Evolutionary conservation across 1,140 invertebrate species (phyloP).

Genomic region (Orussus abietinus): DNA sequence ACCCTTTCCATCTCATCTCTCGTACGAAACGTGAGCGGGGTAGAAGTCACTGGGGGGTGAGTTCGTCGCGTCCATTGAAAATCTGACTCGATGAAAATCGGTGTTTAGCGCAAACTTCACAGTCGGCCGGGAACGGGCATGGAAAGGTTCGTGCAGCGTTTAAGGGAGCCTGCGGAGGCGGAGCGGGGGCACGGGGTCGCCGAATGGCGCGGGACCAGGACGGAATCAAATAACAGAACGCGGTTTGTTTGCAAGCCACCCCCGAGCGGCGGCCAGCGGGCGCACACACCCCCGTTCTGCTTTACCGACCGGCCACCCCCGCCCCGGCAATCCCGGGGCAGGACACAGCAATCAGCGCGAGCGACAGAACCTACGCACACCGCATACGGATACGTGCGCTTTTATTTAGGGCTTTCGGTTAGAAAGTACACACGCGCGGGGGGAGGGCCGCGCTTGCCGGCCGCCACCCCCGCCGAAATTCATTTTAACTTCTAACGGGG

Average conservation of each 20-base stretch:
- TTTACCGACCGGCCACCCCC: background rate
- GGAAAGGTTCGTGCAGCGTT: constrained; percentile 24
- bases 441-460: background rate
- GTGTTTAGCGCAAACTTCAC: too few species aligned
- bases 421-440: constrained; percentile 21
- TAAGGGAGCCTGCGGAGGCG: too few species aligned
- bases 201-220: constrained; percentile 19
- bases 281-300: constrained; percentile 2
- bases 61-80: too few species aligned
- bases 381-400: constrained; percentile 26
- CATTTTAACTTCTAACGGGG: constrained; percentile 28
- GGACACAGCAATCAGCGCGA: constrained; percentile 29
- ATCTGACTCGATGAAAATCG: too few species aligned
- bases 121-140: too few species aligned
- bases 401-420: constrained; percentile 31
- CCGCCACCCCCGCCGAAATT: constrained; percentile 19
- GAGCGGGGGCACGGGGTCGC: constrained; percentile 14
- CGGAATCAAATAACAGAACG: constrained; percentile 41
- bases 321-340: constrained; percentile 15
- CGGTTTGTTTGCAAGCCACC: constrained; percentile 39
- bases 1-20: too few species aligned
- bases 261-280: constrained; percentile 20
- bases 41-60: too few species aligned
- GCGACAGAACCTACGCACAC: constrained; percentile 20
- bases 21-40: too few species aligned